These are phyloP conservation scores for Siniperca obscura DNA, from an alignment of 2,797 vertebrate genomes.

Conservation along the genomic window DNA sequence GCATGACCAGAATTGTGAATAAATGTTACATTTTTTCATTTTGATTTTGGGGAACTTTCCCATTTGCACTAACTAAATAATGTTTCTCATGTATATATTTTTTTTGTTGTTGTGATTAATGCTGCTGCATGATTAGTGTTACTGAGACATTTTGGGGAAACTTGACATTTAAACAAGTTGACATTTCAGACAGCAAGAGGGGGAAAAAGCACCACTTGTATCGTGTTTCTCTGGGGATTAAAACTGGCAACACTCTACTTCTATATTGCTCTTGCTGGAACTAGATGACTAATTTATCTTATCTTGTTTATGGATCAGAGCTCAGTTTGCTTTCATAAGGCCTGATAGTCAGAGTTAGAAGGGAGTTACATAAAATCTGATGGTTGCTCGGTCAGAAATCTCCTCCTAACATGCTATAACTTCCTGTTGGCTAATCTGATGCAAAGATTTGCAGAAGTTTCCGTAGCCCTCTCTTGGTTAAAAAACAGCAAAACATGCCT, in stretches of 20 bases:
- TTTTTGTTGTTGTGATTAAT: not conserved
- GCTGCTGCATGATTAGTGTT: not conserved
- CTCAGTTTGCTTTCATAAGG: constrained; percentile 18
- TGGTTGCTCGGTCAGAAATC: not conserved
- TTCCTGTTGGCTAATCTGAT: constrained; percentile 22
- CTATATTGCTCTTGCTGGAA: not conserved
- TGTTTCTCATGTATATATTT: not conserved
- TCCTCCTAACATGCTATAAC: not conserved
- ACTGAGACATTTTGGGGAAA: not conserved
- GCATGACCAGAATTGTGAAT: not conserved
- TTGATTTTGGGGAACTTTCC: not conserved
- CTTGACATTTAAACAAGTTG: not conserved
- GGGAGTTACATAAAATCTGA: constrained; percentile 14
- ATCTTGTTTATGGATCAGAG: constrained; percentile 33
- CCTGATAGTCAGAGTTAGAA: not conserved
- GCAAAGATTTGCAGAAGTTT: constrained; percentile 10
- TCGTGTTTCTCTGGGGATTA: constrained; percentile 13
- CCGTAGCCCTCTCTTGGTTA: not conserved
- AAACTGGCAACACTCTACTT: not conserved
- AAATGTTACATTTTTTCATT: not conserved
- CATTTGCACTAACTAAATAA: not conserved
- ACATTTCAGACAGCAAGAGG: not conserved
- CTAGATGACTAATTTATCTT: not conserved
- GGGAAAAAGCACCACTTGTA: not conserved
- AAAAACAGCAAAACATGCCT: not conserved